Evolutionary conservation across 2,113 vertebrate species (phyloP).

Genomic region (Cromileptes altivelis): DNA sequence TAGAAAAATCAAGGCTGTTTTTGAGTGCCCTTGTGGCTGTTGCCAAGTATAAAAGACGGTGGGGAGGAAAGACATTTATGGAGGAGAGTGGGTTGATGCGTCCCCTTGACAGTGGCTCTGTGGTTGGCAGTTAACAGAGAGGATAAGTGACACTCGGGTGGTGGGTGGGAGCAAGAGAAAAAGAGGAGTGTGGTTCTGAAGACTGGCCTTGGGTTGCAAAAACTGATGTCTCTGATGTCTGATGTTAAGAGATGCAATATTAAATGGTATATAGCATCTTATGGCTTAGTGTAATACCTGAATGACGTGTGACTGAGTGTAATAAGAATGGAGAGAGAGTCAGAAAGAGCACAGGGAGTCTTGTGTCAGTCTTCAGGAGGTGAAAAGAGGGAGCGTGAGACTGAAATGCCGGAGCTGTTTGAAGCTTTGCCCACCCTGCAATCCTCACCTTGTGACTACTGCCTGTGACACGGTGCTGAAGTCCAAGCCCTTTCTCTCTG

Average conservation of each 20-base stretch:
- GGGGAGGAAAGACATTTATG: constrained; percentile 1
- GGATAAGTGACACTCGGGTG: constrained; percentile 21
- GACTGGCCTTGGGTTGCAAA: not conserved
- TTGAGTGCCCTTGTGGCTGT: constrained; percentile 35
- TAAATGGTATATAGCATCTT: not conserved
- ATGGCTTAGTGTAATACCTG: not conserved
- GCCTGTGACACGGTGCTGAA: constrained; percentile 74
- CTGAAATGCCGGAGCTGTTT: constrained; percentile 67
- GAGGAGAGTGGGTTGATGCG: constrained; percentile 25
- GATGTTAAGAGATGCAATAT: not conserved
- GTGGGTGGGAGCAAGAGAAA: not conserved
- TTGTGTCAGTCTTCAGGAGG: constrained; percentile 35
- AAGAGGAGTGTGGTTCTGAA: not conserved
- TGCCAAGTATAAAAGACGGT: constrained; percentile 38
- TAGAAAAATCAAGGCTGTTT: constrained; percentile 29
- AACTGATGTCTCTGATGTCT: not conserved
- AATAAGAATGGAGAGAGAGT: not conserved
- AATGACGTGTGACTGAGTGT: constrained; percentile 5
- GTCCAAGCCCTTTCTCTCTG: constrained; percentile 56
- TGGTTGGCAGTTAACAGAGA: constrained; percentile 33
- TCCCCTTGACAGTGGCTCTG: constrained; percentile 32
- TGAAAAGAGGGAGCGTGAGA: constrained; percentile 71
- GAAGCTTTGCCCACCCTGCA: constrained; percentile 76
- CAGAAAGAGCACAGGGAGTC: constrained; percentile 16
- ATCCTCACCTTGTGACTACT: constrained; percentile 81